Evolutionary conservation across 2,113 vertebrate species (phyloP).

Genomic region (Arizona elegans): DNA sequence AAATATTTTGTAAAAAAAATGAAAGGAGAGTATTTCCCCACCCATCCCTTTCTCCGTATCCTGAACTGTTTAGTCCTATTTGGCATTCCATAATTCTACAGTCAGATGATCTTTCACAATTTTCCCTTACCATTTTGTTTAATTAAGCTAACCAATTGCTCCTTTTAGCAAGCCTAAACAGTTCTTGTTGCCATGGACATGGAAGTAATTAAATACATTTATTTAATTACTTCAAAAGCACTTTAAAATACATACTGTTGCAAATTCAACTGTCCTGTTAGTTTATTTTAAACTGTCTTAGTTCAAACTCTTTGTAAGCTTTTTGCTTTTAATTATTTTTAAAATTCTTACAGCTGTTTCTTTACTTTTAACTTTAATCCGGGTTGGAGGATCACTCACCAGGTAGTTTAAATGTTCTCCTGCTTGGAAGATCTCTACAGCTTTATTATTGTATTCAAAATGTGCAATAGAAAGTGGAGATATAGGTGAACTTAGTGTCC

Average conservation of each 20-base stretch:
- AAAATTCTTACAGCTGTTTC: neutral
- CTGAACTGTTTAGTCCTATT: neutral
- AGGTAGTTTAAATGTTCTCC: neutral
- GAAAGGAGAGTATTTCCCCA: neutral
- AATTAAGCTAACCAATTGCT: neutral
- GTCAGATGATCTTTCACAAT: neutral
- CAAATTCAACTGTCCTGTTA: neutral
- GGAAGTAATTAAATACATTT: no score
- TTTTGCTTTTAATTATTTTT: neutral
- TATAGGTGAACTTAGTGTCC: neutral
- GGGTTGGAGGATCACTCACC: neutral
- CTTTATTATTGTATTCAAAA: neutral
- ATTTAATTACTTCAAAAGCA: neutral
- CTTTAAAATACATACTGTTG: neutral
- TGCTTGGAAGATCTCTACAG: neutral
- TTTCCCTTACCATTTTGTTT: neutral
- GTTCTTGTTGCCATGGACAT: neutral
- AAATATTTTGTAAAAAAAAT: neutral
- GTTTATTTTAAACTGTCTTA: neutral
- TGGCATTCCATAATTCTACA: neutral
- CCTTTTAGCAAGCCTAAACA: neutral
- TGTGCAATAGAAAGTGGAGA: neutral
- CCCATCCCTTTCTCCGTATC: neutral
- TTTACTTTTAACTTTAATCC: neutral
- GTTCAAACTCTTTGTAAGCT: neutral